Conservation (phyloP, 2,797 vertebrate genomes). For the Australoheros facetus region DNA sequence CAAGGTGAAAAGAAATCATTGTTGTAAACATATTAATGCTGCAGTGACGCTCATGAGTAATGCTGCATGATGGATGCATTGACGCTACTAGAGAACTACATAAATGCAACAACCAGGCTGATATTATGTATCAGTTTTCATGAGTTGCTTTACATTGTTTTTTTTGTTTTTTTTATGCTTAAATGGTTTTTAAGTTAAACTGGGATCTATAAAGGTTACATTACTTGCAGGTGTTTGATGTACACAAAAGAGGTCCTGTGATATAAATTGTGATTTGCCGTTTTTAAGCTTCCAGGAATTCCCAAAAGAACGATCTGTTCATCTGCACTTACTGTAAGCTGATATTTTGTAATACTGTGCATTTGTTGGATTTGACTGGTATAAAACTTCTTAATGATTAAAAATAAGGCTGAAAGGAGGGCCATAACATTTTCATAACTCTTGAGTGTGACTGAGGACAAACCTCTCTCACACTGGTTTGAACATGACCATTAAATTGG, state of each 20-base stretch:
- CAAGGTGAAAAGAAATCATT: no score
- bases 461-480: background rate
- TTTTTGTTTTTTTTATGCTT: no score
- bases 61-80: no score
- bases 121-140: no score
- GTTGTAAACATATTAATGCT: no score
- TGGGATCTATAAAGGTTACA: no score
- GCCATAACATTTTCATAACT: background rate
- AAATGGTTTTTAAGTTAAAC: no score
- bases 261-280: background rate
- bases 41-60: no score
- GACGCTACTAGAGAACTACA: no score
- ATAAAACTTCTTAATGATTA: background rate
- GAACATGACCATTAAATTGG: background rate
- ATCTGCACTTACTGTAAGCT: conserved; percentile 10
- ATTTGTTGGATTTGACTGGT: background rate
- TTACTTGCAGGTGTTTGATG: background rate
- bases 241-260: background rate
- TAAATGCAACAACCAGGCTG: no score
- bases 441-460: background rate
- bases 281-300: background rate
- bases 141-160: no score
- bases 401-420: background rate
- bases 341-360: background rate
- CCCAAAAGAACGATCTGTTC: background rate